phyloP scores from a whole-genome alignment of 1,140 invertebrate species.

The Calliopsis andreniformis region DNA sequence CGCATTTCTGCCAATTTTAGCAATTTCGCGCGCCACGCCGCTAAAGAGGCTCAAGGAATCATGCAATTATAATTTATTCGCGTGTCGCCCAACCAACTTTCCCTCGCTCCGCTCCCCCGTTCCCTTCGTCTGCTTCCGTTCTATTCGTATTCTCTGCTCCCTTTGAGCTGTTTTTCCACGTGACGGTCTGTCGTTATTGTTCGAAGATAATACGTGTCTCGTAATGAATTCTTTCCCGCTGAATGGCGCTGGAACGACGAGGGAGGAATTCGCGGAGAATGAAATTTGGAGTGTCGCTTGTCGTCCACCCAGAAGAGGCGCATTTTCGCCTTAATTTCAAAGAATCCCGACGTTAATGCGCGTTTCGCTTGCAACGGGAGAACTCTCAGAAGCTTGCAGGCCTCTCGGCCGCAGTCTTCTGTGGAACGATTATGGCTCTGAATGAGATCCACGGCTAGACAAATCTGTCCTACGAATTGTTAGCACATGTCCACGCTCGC shows the following conservation, averaged over 20 bases:
- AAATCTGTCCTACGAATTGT: constrained; percentile 81
- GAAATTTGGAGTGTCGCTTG: neutral
- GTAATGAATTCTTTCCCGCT: constrained; percentile 35
- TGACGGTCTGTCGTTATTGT: constrained; percentile 27
- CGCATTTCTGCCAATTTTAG: constrained; percentile 67
- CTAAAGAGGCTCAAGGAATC: constrained; percentile 56
- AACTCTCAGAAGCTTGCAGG: constrained; percentile 10
- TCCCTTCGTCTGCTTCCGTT: constrained; percentile 14
- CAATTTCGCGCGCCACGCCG: constrained; percentile 51
- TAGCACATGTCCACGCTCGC: constrained; percentile 77
- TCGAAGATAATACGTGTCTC: constrained; percentile 29
- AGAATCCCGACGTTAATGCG: constrained; percentile 39
- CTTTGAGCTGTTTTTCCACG: constrained; percentile 22
- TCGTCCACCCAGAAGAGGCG: no score
- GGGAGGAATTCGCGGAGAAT: no score
- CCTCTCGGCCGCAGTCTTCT: constrained; percentile 9
- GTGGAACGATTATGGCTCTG: constrained; percentile 54
- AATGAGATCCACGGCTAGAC: constrained; percentile 60
- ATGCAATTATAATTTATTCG: constrained; percentile 68
- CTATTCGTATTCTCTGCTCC: neutral
- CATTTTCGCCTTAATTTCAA: constrained; percentile 1
- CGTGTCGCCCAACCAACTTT: constrained; percentile 8
- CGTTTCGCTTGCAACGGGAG: constrained; percentile 25
- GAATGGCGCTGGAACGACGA: neutral
- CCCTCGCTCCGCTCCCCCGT: constrained; percentile 16